phyloP scores from a whole-genome alignment of 2,113 vertebrate genomes.

The Mystacornis crossleyi region DNA sequence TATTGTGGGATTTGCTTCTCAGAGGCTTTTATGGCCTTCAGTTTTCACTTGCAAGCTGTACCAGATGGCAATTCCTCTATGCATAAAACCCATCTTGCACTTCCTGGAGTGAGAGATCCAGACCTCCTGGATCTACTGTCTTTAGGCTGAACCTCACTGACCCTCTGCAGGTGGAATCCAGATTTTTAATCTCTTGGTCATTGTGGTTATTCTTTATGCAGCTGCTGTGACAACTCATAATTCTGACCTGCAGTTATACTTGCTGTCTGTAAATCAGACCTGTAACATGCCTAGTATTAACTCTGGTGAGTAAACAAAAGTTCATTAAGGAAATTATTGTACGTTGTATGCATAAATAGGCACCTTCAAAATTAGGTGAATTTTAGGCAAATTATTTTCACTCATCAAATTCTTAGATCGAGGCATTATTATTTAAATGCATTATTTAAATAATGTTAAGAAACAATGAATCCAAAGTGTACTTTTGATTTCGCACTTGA shows the following conservation, averaged over 20 bases:
- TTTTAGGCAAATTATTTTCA: not conserved
- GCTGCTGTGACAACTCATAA: not conserved
- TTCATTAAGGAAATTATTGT: not conserved
- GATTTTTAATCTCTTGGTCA: not conserved
- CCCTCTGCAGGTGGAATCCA: not conserved
- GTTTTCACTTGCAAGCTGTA: not conserved
- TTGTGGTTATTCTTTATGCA: not conserved
- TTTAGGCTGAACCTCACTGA: not conserved
- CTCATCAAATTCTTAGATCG: not conserved
- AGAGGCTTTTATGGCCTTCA: not conserved
- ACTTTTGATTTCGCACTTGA: not conserved
- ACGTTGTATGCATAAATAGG: not conserved
- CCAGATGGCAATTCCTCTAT: fast-evolving
- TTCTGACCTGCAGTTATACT: not conserved
- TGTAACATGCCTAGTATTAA: not conserved
- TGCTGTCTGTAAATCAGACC: not conserved
- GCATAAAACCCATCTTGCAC: not conserved
- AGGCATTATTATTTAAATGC: not conserved
- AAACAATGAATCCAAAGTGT: not conserved
- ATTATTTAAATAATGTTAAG: not conserved
- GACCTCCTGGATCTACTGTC: not conserved
- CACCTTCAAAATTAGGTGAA: no score
- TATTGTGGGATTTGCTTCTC: not conserved
- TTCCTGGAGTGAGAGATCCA: not conserved
- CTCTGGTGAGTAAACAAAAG: not conserved